Conservation (phyloP, 2,888 invertebrate genomes). For the Pandemis corylana region DNA sequence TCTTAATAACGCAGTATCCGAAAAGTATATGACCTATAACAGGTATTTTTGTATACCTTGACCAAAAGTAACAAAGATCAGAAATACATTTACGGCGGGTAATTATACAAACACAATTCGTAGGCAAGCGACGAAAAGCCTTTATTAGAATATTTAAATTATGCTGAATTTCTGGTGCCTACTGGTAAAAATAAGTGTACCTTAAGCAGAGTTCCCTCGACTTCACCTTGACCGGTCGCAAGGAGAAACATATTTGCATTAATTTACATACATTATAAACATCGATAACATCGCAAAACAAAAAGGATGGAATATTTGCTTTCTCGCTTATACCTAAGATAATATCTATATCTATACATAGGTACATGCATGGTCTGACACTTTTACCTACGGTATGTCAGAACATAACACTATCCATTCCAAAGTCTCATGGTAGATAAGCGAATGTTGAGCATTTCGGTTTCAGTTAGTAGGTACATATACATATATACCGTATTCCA, state of each 20-base stretch:
- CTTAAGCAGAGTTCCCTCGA: constrained; percentile 1
- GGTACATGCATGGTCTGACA: not conserved
- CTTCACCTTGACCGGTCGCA: constrained; percentile 37
- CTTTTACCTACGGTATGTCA: not conserved
- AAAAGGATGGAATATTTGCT: not conserved
- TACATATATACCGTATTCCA: not conserved
- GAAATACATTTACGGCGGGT: not conserved
- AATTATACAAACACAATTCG: not conserved
- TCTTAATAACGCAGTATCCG: too few relatives aligned
- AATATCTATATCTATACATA: not conserved
- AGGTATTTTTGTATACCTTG: too few relatives aligned
- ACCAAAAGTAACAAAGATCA: too few relatives aligned
- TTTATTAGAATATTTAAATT: not conserved
- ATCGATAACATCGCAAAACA: constrained; percentile 1
- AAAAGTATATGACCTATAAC: too few relatives aligned
- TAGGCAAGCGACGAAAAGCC: not conserved
- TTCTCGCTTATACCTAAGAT: not conserved
- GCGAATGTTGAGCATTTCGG: not conserved
- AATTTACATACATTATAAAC: constrained; percentile 34
- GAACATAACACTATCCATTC: not conserved
- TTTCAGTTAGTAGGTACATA: not conserved
- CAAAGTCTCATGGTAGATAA: constrained; percentile 1
- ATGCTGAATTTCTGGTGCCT: not conserved
- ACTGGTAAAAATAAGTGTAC: not conserved
- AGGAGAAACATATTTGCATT: constrained; percentile 37